Percentiles rank a stretch among this genome's conserved stretches.
Conservation (phyloP, 2,113 vertebrate species). For the Centropristis striata region DNA sequence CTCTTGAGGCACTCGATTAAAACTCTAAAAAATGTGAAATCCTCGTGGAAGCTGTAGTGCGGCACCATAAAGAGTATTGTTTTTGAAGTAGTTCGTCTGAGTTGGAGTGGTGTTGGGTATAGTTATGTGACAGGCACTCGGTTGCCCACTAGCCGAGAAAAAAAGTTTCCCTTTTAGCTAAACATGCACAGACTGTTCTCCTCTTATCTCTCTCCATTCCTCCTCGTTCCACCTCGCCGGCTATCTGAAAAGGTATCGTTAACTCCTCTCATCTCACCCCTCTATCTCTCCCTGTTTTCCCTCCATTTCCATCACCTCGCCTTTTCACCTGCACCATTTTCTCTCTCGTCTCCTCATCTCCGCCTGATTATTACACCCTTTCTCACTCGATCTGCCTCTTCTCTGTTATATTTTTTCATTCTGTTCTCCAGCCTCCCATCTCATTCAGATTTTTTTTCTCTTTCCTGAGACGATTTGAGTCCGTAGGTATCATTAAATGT, state of each 20-base stretch:
- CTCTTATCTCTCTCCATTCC: constrained; percentile 65
- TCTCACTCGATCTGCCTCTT: background rate
- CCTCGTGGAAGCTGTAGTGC: constrained; percentile 26
- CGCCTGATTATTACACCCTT: constrained; percentile 10
- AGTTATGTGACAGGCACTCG: constrained; percentile 54
- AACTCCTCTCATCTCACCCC: constrained; percentile 45
- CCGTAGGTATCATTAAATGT: background rate
- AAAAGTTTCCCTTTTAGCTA: constrained; percentile 51
- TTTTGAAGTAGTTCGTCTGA: constrained; percentile 47
- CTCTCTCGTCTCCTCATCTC: constrained; percentile 17
- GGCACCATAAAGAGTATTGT: constrained; percentile 19
- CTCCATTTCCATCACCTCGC: constrained; percentile 44
- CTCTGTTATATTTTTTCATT: constrained; percentile 5
- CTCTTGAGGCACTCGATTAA: constrained; percentile 33
- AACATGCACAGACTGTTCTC: constrained; percentile 62
- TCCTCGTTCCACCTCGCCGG: constrained; percentile 40
- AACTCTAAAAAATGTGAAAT: constrained; percentile 17
- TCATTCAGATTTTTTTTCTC: background rate
- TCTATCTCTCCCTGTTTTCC: constrained; percentile 31
- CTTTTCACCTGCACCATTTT: constrained; percentile 48
- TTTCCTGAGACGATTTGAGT: background rate
- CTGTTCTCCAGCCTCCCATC: background rate
- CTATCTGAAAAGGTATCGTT: constrained; percentile 64
- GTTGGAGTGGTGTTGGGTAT: constrained; percentile 52
- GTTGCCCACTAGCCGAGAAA: constrained; percentile 28